A percentile compares a stretch with the other conserved stretches of the same genome.
Evolutionary conservation across 1,140 invertebrate genomes (phyloP).

Genomic region (Dendrolimus kikuchii): DNA sequence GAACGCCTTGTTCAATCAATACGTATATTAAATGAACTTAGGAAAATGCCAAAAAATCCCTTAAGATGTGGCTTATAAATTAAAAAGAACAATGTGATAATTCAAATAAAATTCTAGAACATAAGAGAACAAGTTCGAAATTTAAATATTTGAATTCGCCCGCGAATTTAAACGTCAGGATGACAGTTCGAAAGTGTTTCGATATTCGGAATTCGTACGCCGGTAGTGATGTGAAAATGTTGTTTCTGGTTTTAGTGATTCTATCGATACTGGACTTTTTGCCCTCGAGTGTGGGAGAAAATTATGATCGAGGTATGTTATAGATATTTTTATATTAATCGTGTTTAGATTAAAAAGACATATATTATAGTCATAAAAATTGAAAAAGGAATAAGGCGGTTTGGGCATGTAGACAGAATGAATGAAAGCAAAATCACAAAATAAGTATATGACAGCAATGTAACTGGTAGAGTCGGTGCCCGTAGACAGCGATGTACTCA

Average conservation of each 20-base stretch:
- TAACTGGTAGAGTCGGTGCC: no score
- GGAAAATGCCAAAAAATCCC: constrained; percentile 40
- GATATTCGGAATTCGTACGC: constrained; percentile 27
- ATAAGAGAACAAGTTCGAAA: constrained; percentile 12
- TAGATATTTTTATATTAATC: no score
- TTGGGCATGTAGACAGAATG: no score
- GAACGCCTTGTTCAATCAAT: constrained; percentile 25
- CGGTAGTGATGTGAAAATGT: constrained; percentile 46
- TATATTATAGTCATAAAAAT: no score
- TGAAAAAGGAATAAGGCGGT: no score
- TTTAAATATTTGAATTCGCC: constrained; percentile 25
- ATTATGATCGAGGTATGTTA: constrained; percentile 46
- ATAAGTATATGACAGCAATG: no score
- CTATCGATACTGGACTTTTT: constrained; percentile 48
- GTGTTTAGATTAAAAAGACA: no score
- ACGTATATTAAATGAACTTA: constrained; percentile 11
- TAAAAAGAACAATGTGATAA: constrained; percentile 36
- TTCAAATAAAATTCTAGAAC: constrained; percentile 14
- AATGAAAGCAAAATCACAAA: no score
- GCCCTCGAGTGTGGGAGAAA: constrained; percentile 34
- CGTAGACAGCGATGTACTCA: no score
- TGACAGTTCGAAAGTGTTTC: constrained; percentile 53
- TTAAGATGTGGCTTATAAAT: constrained; percentile 28
- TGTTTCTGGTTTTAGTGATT: constrained; percentile 46
- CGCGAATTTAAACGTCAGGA: constrained; percentile 47